Percentiles rank a stretch among this genome's conserved stretches.
phyloP scores from a whole-genome alignment of 2,888 invertebrate genomes.

The Cerastis leucographa region DNA sequence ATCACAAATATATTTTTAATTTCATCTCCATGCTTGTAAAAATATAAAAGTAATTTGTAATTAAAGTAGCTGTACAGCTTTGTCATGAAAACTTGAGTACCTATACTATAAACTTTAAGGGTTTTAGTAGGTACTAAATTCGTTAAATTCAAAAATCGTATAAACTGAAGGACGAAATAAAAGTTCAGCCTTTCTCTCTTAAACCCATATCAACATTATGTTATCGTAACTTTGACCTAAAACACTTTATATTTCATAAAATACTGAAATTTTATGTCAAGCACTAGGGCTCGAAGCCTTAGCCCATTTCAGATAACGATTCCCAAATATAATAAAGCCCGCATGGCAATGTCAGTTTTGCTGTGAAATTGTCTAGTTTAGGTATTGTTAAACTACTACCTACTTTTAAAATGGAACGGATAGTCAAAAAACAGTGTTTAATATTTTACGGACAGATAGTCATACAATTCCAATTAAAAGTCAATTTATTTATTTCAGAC shows the following conservation, averaged over 20 bases:
- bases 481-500: too few species aligned
- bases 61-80: too few species aligned
- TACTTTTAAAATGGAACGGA: not conserved
- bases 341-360: slow-evolving; percentile 4
- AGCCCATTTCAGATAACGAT: slow-evolving; percentile 32
- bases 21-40: too few species aligned
- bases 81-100: not conserved
- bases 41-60: too few species aligned
- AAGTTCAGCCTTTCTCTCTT: slow-evolving; percentile 13
- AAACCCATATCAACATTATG: slow-evolving; percentile 31
- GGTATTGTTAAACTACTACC: not conserved
- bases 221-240: slow-evolving; percentile 28
- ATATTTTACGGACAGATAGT: not conserved
- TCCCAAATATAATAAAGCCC: slow-evolving; percentile 38
- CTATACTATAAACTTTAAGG: not conserved
- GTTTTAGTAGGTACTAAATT: not conserved
- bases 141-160: slow-evolving; percentile 1
- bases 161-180: slow-evolving; percentile 33
- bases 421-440: not conserved
- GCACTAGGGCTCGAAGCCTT: slow-evolving; percentile 5
- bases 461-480: too few species aligned
- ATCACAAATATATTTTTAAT: too few species aligned
- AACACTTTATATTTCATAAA: slow-evolving; percentile 44
- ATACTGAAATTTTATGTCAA: slow-evolving; percentile 27
- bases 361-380: not conserved